Base-by-base conservation (phyloP, 2,113 vertebrate genomes). In the Vanacampus margaritifer region DNA sequence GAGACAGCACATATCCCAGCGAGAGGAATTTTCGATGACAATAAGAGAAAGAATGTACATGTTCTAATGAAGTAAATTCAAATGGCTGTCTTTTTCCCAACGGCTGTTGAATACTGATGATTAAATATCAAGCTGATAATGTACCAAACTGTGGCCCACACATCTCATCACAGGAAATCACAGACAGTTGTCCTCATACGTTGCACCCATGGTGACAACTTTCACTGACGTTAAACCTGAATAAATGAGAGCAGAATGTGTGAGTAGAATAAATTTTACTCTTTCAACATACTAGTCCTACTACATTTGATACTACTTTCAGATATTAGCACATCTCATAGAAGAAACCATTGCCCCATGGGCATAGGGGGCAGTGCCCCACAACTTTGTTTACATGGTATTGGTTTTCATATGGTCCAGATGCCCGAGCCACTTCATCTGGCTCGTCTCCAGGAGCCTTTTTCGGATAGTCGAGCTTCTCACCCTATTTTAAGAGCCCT, bases 161-260 rank as follows among this genome's bases (percentile, higher is more conserved):
- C 79, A 28, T 75, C 50, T 61, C 71, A 32, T 69, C 23, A 72
- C 76, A 79, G 73, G 74, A 80, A 74, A 64, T 79, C 60, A 68
- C 82, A 82, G 80, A 86, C 80, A 80, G 69, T 78, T 78, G 76
- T 89, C 81, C 77, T 84, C 72, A 79, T 74, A 83, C 82, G 65
- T 82, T 69, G 67, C 67, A 64, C 46, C 74, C 53, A 32, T 56
- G 72, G 78, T 80, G 82, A 80, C 79, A 81, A 72, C 70, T 81
- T 76, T 74, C 69, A 53, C 58, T 53, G 62, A 70, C 23, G 43
- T 79, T 80, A 76, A 85, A 75, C 65, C 53, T 65, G 74, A 75
- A 71, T 68, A 80, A 65, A 64, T 65, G 66, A 79, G 72, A 71
- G 16, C 32, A 48, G 68, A 81, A 78, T 1, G 67, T 75, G 71